These are phyloP conservation scores for Drosophila jambulina DNA, from an alignment of 1,140 invertebrate genomes.

Conservation along the genomic window DNA sequence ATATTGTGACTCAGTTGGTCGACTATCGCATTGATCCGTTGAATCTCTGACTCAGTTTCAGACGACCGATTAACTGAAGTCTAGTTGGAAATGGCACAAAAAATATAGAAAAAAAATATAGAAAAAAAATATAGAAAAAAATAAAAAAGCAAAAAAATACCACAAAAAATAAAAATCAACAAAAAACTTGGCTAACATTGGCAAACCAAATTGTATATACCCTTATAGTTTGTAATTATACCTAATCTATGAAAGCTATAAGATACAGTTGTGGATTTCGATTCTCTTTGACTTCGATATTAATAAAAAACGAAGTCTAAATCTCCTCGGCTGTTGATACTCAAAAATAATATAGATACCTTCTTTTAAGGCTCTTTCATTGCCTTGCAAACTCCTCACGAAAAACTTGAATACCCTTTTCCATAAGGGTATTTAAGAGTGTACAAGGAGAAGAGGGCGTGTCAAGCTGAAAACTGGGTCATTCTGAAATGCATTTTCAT, in stretches of 20 bases:
- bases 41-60: slow-evolving; percentile 41
- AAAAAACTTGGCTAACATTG: background rate
- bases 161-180: background rate
- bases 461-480: slow-evolving; percentile 56
- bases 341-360: background rate
- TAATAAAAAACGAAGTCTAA: background rate
- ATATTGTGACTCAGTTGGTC: slow-evolving; percentile 28
- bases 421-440: background rate
- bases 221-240: background rate
- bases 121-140: background rate
- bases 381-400: background rate
- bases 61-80: background rate
- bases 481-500: slow-evolving; percentile 63
- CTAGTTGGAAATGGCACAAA: slow-evolving; percentile 13
- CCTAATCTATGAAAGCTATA: background rate
- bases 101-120: slow-evolving; percentile 4
- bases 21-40: background rate
- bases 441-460: slow-evolving; percentile 26
- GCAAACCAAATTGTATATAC: background rate
- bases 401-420: background rate
- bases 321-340: too few species aligned
- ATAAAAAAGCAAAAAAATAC: slow-evolving; percentile 1
- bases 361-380: background rate
- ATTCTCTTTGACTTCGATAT: fast-evolving
- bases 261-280: background rate